Conservation (phyloP, 1,140 invertebrate genomes). For the Gryllus bimaculatus region DNA sequence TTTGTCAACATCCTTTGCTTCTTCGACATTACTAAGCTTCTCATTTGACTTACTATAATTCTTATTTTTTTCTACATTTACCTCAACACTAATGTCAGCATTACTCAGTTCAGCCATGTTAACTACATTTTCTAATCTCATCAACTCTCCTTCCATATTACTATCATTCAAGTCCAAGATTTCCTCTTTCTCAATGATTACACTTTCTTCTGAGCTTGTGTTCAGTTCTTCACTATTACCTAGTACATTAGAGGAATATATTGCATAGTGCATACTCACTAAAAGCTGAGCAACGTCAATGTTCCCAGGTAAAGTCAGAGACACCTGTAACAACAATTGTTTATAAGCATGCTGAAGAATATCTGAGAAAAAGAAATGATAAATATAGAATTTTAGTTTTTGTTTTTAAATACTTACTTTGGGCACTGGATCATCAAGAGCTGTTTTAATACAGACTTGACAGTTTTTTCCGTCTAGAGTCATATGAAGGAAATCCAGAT, state of each 20-base stretch:
- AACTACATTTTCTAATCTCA: neutral
- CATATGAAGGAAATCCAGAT: slow-evolving; percentile 33
- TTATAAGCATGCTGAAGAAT: no score
- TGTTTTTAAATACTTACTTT: no score
- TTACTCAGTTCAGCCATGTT: neutral
- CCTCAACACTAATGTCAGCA: neutral
- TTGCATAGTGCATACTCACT: slow-evolving; percentile 10
- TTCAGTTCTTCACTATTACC: neutral
- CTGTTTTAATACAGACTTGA: slow-evolving; percentile 19
- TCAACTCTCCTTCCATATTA: neutral
- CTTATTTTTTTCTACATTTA: neutral
- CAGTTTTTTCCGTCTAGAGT: slow-evolving; percentile 30
- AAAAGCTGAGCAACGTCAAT: slow-evolving; percentile 11
- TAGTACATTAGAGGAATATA: neutral
- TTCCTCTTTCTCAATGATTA: neutral
- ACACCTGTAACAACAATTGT: neutral
- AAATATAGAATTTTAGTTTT: no score
- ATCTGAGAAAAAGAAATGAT: neutral
- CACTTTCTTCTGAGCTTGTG: neutral
- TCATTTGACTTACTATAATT: neutral
- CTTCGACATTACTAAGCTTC: neutral
- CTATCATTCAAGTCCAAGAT: neutral
- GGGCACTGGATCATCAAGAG: neutral
- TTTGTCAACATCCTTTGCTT: neutral
- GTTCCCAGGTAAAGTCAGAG: slow-evolving; percentile 9